A percentile compares a stretch with the other conserved stretches of the same genome.
Conservation (phyloP, 2,888 invertebrate species). For the Galeruca laticollis region DNA sequence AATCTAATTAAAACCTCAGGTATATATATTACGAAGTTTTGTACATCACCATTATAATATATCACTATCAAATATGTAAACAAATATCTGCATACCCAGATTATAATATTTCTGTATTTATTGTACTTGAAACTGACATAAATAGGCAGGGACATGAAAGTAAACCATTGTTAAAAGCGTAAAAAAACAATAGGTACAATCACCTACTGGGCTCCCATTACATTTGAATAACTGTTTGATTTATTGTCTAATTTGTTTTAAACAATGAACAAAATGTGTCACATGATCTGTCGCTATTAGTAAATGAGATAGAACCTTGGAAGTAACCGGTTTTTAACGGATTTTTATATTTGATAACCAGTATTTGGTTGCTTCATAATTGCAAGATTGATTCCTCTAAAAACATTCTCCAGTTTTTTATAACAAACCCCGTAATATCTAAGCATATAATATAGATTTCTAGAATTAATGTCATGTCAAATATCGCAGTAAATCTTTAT, state of each 20-base stretch:
- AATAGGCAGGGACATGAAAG: constrained; percentile 2
- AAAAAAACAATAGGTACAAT: constrained; percentile 30
- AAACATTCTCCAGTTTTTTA: not conserved
- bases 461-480: too few species aligned
- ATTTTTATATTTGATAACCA: constrained; percentile 3
- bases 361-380: not conserved
- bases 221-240: not conserved
- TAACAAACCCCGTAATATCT: too few species aligned
- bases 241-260: constrained; percentile 6
- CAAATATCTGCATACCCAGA: too few species aligned
- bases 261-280: constrained; percentile 8
- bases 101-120: too few species aligned
- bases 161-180: not conserved
- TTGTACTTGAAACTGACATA: constrained; percentile 1
- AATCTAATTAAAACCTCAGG: too few species aligned
- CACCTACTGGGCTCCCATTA: constrained; percentile 26
- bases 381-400: not conserved
- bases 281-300: not conserved
- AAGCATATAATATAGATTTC: too few species aligned
- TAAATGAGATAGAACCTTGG: constrained; percentile 2
- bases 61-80: too few species aligned
- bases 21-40: too few species aligned
- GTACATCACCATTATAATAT: too few species aligned
- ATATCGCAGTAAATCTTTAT: too few species aligned
- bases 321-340: constrained; percentile 11